Base-by-base conservation (phyloP, 2,888 invertebrate genomes). In the Cotesia congregata region DNA sequence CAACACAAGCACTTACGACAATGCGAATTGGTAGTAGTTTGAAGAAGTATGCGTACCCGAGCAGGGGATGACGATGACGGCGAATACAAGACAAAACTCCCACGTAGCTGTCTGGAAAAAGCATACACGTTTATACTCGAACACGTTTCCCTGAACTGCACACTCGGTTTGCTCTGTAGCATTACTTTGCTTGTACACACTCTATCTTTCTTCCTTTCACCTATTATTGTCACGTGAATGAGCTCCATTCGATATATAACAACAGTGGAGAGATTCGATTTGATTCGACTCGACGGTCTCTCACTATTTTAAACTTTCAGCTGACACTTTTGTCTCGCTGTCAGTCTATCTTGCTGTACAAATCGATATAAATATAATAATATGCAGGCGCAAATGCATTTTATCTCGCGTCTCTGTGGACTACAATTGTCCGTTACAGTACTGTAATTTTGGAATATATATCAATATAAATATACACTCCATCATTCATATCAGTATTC, bases 171-270 rank as follows among this genome's bases (percentile, higher is more conserved):
- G 50, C 50, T 50, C 50, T 50, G 12, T 50, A 50, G 12, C 12
- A 12, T 50, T 20, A 20, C 30, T 65, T 38, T 9, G 30, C 65
- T 30, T 38, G 12, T 20, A 20, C 30, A 7, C 15, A 65, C 65
- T 65, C 65, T 17, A 6, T 60, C 30, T 64, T 41, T 20, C 38
- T 67, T 12, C 20, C 60, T 30, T 75, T 79, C 83, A 12, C 50
- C 9, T 78, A 84, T 84, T 84, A 84, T 84, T 80, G 78, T 77
- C 68, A 76, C 79, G 71, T 84, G 83, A 84, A 84, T 85, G 83
- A 83, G 79, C 79, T 83, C 79, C 83, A 84, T 83, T 85, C 81
- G 83, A 85, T 81, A 85, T 81, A 81, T 30, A 30, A 30, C 30
- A 30, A 30, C 30, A 30, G 3, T 30, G 82, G 82, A 40, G 64